Conservation (phyloP, 23 tunicate species). For the Phallusia fumigata region DNA sequence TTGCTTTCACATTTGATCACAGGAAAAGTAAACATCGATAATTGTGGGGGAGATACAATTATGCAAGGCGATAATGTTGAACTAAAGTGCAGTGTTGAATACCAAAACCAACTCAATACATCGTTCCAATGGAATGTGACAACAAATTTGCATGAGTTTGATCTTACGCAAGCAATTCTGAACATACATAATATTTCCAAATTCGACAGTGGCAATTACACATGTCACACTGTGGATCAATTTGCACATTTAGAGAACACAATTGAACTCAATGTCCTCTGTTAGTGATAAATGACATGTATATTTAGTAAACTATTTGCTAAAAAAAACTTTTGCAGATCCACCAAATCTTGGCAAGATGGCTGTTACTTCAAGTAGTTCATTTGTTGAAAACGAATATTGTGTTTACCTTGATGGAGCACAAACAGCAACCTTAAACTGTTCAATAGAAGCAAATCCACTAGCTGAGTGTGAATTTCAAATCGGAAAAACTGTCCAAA, state of each 20-base stretch:
- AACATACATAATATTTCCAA: too few species aligned
- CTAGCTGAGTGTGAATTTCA: too few species aligned
- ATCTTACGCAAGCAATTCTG: too few species aligned
- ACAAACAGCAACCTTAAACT: background rate
- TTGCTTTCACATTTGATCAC: too few species aligned
- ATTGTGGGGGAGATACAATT: too few species aligned
- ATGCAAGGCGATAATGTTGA: background rate
- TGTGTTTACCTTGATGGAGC: background rate
- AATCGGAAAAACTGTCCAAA: too few species aligned
- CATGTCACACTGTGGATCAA: background rate
- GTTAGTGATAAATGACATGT: background rate
- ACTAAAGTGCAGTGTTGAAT: background rate
- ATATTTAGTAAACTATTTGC: background rate
- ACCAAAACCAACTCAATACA: background rate
- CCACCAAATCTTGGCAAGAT: background rate
- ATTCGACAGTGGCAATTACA: background rate
- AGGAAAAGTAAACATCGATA: too few species aligned
- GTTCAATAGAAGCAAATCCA: too few species aligned
- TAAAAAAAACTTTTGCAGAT: background rate
- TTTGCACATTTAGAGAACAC: background rate
- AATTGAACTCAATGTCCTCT: background rate
- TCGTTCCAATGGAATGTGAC: background rate
- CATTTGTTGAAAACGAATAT: background rate
- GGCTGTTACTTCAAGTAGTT: too few species aligned
- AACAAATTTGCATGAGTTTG: too few species aligned